Conservation (phyloP, 2,797 vertebrate genomes). For the Acridotheres tristis region DNA sequence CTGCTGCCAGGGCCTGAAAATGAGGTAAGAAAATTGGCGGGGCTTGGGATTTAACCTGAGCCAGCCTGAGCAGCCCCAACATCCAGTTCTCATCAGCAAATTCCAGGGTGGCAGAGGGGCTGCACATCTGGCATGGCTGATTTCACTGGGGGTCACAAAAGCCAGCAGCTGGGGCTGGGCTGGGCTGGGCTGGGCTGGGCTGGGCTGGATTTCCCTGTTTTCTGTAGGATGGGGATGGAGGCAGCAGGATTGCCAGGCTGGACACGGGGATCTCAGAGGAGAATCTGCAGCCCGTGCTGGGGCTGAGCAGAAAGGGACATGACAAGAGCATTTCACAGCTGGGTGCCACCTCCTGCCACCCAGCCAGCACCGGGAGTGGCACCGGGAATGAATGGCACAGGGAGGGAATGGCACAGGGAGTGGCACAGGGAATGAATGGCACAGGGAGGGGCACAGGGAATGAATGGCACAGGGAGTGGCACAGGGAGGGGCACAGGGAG, state of each 20-base stretch:
- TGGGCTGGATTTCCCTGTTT: neutral
- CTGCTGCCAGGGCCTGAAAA: constrained; percentile 23
- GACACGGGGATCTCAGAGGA: neutral
- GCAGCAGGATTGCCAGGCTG: neutral
- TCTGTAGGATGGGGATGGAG: neutral
- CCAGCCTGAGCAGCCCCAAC: neutral
- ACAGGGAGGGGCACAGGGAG: no score
- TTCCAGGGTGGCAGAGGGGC: neutral
- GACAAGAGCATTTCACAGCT: neutral
- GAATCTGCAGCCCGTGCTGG: neutral
- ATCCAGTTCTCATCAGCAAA: constrained; percentile 39
- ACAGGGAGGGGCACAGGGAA: no score
- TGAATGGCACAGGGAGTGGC: no score
- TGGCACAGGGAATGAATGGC: no score
- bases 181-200: no score
- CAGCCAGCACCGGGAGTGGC: accelerated
- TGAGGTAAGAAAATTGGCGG: constrained; percentile 61
- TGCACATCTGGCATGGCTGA: neutral
- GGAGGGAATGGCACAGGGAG: no score
- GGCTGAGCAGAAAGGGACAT: neutral
- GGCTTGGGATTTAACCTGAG: neutral
- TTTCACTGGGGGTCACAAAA: neutral
- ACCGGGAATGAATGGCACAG: no score
- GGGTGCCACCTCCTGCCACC: neutral
- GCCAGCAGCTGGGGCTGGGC: neutral